These are phyloP conservation scores for Polydrusus cervinus DNA, from an alignment of 2,888 invertebrate species.

Conservation along the genomic window DNA sequence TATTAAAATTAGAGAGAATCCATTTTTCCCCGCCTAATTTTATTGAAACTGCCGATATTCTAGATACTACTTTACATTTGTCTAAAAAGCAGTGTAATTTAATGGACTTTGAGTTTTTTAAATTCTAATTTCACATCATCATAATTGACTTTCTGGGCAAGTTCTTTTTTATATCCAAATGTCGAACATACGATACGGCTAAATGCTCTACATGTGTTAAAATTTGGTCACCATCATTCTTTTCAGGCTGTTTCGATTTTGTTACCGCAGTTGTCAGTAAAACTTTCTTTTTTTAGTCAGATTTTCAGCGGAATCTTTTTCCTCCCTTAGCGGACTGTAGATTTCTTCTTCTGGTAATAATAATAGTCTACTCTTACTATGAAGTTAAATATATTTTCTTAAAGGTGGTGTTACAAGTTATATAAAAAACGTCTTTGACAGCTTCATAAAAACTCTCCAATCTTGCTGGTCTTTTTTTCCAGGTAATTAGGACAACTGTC, in stretches of 20 bases:
- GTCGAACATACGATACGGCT: not conserved
- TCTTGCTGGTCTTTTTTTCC: no score
- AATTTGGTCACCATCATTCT: not conserved
- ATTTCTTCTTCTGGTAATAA: no score
- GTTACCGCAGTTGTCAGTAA: not conserved
- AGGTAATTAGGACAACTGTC: no score
- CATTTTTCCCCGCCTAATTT: not conserved
- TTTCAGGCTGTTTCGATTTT: not conserved
- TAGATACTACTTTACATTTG: not conserved
- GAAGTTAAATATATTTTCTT: no score
- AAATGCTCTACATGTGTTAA: not conserved
- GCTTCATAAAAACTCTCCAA: no score
- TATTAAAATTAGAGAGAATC: not conserved
- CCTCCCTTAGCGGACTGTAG: no score
- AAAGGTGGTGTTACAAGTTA: no score
- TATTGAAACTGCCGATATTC: not conserved
- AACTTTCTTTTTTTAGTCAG: not conserved
- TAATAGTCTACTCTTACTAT: no score
- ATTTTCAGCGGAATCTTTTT: not conserved
- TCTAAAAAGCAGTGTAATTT: not conserved
- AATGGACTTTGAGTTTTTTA: not conserved
- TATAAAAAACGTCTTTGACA: no score
- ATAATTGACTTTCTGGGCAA: not conserved
- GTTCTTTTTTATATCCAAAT: not conserved
- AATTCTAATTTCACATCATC: not conserved